Evolutionary conservation across 1,140 invertebrate genomes (phyloP), one percentile per base, ranked within the genome.

Genomic region (Bursaphelenchus mucronatus): DNA sequence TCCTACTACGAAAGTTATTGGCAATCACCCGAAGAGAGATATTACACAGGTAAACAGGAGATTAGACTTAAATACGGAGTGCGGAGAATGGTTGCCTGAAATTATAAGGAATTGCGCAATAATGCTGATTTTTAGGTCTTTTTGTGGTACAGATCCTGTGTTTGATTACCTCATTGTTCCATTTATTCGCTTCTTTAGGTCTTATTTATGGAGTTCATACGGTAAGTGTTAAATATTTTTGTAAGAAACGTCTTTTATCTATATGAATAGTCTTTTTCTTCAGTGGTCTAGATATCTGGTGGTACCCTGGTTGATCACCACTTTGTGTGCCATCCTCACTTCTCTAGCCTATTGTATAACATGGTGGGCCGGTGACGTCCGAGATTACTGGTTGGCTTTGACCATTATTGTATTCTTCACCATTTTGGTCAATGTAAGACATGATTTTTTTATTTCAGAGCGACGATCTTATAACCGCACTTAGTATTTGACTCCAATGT

Each of bases 131-230:
- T n/a, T 72, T 57, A 79, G 77, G 76, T 21, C 49, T 79, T 3
- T 79, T 79, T 56, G 67, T 79, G 8, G 76, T 79, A 45, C 77
- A 79, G 75, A 71, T 79, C 1, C 66, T 79, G 7, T 81, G 78
- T 56, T 61, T 79, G 45, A 79, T 79, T 30, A 51, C 65, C 10
- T 64, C 74, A 13, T 79, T 79, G 55, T 81, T 81, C 56, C 65
- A 79, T 3, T 67, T 79, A 13, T 79, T 81, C 58, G 66, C 77
- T 4, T 69, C 76, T 13, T 62, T 78, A 11, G 68, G 73, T 40
- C 67, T 79, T 46, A 77, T 79, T 17, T 79, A 73, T 40, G 77
- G 78, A 10, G 74, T 79, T 17, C 77, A 79, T 55, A 81, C 74
- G 61, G 75, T 76, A 57, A 52, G 58, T 51, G 8, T 30, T 30